phyloP scores from a whole-genome alignment of 2,888 invertebrate genomes.

The Amblyteles armatorius region DNA sequence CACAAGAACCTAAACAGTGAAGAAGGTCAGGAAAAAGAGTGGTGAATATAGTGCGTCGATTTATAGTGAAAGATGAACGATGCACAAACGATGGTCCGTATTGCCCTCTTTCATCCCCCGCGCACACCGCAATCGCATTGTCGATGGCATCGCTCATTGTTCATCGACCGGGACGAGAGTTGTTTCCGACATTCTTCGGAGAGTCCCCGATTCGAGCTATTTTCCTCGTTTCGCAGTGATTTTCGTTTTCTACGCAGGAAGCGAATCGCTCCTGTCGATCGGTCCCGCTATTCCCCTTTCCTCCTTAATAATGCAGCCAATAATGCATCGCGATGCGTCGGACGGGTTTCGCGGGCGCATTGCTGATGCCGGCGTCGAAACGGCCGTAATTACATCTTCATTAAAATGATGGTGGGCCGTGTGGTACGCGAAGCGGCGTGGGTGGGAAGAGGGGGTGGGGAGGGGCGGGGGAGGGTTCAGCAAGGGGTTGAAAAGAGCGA shows the following conservation, averaged over 20 bases:
- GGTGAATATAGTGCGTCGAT: too few relatives aligned
- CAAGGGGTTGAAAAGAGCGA: not conserved
- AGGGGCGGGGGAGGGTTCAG: not conserved
- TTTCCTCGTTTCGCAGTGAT: slow-evolving; percentile 7
- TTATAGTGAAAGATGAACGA: too few relatives aligned
- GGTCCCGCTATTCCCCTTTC: slow-evolving; percentile 34
- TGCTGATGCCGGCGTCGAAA: slow-evolving; percentile 80
- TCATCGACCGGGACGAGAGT: not conserved
- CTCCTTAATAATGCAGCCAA: slow-evolving; percentile 81
- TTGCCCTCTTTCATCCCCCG: too few relatives aligned
- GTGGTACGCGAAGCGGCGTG: slow-evolving; percentile 66
- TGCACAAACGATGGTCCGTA: too few relatives aligned
- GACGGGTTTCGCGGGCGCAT: slow-evolving; percentile 72
- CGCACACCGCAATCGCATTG: too few relatives aligned
- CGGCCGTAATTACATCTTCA: slow-evolving; percentile 84
- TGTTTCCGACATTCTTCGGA: not conserved
- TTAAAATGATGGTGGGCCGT: slow-evolving; percentile 81
- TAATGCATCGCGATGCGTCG: slow-evolving; percentile 78
- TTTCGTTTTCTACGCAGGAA: not conserved
- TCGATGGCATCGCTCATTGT: too few relatives aligned
- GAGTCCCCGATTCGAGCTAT: not conserved
- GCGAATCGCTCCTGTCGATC: slow-evolving; percentile 12
- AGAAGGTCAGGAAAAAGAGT: too few relatives aligned
- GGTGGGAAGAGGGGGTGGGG: slow-evolving; percentile 7
- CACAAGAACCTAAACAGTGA: too few relatives aligned